phyloP scores from a whole-genome alignment of 92 coral and sea anemone genomes.

The Porites lobata region DNA sequence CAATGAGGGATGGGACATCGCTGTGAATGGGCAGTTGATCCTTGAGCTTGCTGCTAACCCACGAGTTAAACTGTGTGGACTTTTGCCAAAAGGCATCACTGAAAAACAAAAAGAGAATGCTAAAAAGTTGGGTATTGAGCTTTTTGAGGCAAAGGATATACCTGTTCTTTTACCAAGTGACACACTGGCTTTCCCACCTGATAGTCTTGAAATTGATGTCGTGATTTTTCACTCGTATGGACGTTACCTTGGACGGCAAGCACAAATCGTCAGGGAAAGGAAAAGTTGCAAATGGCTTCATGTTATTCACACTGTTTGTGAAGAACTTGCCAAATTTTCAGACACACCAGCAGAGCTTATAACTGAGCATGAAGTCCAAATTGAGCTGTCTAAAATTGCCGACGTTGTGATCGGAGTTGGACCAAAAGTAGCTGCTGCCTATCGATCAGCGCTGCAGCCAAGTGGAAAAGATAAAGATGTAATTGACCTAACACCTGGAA shows the following conservation, averaged over 20 bases:
- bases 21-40: conserved; percentile 45
- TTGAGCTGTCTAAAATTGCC: conserved; percentile 24
- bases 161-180: conserved; percentile 1
- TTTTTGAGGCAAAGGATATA: conserved; percentile 31
- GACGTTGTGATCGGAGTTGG: conserved; percentile 48
- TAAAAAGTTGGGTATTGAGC: conserved; percentile 8
- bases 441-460: neutral
- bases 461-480: conserved; percentile 30
- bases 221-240: conserved; percentile 44
- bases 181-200: conserved; percentile 48
- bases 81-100: conserved; percentile 34
- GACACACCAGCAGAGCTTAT: neutral
- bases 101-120: conserved; percentile 29
- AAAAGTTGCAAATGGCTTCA: conserved; percentile 46
- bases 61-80: conserved; percentile 34
- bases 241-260: conserved; percentile 33
- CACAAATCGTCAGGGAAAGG: conserved; percentile 28
- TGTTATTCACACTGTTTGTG: conserved; percentile 49
- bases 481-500: conserved; percentile 39
- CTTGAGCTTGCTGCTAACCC: conserved; percentile 33
- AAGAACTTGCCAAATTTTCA: conserved; percentile 10
- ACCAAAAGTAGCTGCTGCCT: conserved; percentile 37
- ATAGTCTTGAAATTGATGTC: conserved; percentile 29
- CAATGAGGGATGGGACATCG: conserved; percentile 37
- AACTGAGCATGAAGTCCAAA: conserved; percentile 33